phyloP scores from a whole-genome alignment of 92 coral and sea anemone genomes.

The Porites evermanni region DNA sequence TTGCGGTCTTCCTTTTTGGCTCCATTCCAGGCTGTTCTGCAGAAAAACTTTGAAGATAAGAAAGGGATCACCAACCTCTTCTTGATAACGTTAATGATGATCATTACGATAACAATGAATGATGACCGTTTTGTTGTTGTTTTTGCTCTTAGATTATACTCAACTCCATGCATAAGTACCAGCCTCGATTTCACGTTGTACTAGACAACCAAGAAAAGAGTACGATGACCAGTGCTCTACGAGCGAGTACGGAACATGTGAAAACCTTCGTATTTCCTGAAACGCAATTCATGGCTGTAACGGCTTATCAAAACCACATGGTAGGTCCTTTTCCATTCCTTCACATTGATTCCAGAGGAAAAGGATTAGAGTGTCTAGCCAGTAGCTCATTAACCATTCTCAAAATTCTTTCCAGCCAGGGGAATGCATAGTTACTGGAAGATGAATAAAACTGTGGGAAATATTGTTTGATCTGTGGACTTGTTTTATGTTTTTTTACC shows the following conservation, averaged over 20 bases:
- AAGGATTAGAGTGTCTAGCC: not conserved
- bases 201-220: conserved; percentile 82
- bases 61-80: not conserved
- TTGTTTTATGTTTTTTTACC: no score
- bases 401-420: not conserved
- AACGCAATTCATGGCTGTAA: conserved; percentile 98
- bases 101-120: not conserved
- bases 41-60: not conserved
- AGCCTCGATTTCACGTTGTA: conserved; percentile 97
- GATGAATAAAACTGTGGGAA: not conserved
- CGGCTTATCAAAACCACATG: conserved; percentile 95
- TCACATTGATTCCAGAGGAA: not conserved
- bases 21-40: not conserved
- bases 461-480: no score
- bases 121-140: not conserved
- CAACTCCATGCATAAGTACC: conserved; percentile 99
- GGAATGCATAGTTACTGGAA: not conserved
- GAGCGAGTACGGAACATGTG: conserved; percentile 83
- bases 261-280: conserved; percentile 92
- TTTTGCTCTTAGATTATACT: conserved; percentile 82
- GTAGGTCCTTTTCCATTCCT: not conserved
- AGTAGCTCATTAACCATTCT: not conserved
- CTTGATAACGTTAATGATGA: not conserved
- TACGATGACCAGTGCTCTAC: conserved; percentile 62
- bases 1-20: not conserved